Percentiles rank a stretch among this genome's conserved stretches.
Evolutionary conservation across 2,797 vertebrate species (phyloP).

Genomic region (Avahi laniger): DNA sequence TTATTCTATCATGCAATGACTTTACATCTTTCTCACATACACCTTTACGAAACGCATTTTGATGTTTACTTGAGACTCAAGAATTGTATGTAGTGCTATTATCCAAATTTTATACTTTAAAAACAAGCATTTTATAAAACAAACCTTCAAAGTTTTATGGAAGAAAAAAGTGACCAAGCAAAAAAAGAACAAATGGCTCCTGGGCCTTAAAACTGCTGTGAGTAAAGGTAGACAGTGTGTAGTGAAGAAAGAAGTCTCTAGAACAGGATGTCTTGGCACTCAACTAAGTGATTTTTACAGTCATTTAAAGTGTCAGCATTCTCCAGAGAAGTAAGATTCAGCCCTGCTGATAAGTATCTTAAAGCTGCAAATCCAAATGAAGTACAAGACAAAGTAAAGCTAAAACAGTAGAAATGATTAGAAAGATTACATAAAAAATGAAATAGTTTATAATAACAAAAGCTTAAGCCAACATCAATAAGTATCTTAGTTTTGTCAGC

Average conservation of each 20-base stretch:
- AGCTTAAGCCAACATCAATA: background rate
- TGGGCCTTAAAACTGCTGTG: background rate
- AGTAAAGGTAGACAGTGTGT: background rate
- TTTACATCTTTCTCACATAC: background rate
- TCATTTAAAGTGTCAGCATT: background rate
- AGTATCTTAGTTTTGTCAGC: background rate
- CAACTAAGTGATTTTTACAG: background rate
- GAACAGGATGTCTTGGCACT: background rate
- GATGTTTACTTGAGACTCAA: background rate
- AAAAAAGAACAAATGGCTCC: background rate
- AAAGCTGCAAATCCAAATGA: background rate
- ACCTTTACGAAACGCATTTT: slow-evolving; percentile 2
- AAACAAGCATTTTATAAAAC: background rate
- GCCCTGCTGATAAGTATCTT: background rate
- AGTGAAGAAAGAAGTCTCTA: background rate
- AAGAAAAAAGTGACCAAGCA: slow-evolving; percentile 8
- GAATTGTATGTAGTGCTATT: background rate
- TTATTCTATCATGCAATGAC: background rate
- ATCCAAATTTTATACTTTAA: slow-evolving; percentile 3
- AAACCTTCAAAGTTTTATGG: background rate
- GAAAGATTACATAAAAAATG: background rate
- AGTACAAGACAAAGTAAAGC: background rate
- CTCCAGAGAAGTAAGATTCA: background rate
- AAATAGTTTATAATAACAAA: background rate
- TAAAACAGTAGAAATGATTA: background rate